Evolutionary conservation across 2,113 vertebrate genomes (phyloP).

Genomic region (Archilochus colubris): DNA sequence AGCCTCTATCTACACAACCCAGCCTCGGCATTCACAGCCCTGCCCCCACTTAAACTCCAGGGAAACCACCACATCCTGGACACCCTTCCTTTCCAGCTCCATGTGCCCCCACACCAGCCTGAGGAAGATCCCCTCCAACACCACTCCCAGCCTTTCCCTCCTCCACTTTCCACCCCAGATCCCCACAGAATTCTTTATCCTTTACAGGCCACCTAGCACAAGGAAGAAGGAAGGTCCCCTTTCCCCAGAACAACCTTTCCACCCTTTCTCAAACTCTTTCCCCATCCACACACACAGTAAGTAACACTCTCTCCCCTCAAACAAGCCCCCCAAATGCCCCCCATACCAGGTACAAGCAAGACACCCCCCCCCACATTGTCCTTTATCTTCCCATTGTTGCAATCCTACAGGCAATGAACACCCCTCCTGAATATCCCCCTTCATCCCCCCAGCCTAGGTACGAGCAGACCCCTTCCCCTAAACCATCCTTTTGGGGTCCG

Average conservation of each 20-base stretch:
- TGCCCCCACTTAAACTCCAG: slow-evolving; percentile 30
- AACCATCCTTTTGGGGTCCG: not conserved
- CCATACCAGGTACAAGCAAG: not conserved
- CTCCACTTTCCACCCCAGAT: not conserved
- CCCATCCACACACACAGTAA: accelerated
- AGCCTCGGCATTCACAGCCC: not conserved
- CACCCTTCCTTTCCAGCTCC: slow-evolving; percentile 8
- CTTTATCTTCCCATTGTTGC: not conserved
- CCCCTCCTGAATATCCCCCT: not conserved
- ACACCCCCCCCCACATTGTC: not conserved
- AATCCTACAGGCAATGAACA: accelerated
- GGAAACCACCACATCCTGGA: slow-evolving; percentile 51
- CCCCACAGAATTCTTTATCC: not conserved
- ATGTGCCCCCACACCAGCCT: not conserved
- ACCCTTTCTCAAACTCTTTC: not conserved
- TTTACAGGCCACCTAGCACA: not conserved
- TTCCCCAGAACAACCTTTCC: not conserved
- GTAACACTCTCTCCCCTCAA: accelerated
- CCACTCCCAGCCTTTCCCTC: not conserved
- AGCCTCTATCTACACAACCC: not conserved
- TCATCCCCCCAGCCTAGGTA: too few relatives aligned
- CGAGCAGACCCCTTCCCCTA: not conserved
- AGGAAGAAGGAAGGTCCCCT: not conserved
- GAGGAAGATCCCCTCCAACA: not conserved
- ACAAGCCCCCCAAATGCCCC: not conserved